These are phyloP conservation scores for Watsonalla cultraria DNA, from an alignment of 2,888 invertebrate species.

Conservation along the genomic window DNA sequence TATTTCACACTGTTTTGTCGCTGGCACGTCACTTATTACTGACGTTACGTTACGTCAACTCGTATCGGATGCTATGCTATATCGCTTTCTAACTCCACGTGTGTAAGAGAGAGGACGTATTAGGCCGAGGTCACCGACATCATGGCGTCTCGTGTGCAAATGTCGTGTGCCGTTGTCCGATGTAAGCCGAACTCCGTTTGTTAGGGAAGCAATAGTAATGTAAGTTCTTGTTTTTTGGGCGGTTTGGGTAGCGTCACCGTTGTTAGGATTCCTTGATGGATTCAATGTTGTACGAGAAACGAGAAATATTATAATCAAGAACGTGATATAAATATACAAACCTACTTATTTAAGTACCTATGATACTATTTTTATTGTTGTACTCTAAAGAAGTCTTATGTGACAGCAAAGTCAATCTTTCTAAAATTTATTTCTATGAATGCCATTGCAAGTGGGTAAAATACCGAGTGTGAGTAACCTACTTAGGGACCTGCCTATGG, in stretches of 20 bases:
- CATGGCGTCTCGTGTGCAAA: conserved; percentile 26
- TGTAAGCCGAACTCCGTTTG: conserved; percentile 22
- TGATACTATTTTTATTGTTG: too few species aligned
- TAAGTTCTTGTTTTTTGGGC: background rate
- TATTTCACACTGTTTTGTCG: conserved; percentile 36
- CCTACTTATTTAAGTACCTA: too few species aligned
- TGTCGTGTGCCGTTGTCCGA: conserved; percentile 16
- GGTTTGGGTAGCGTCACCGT: background rate
- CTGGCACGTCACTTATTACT: conserved; percentile 45
- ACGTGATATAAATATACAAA: too few species aligned
- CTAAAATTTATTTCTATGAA: too few species aligned
- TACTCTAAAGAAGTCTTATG: too few species aligned
- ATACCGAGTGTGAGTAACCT: too few species aligned
- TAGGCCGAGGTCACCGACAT: conserved; percentile 52
- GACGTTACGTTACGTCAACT: conserved; percentile 26
- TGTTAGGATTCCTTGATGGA: background rate
- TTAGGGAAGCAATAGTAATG: background rate
- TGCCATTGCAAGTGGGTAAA: too few species aligned
- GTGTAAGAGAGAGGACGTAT: conserved; percentile 27
- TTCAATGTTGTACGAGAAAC: too few species aligned
- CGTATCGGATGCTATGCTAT: conserved; percentile 44
- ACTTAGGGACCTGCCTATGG: too few species aligned
- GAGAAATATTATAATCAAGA: too few species aligned
- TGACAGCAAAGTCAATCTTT: too few species aligned
- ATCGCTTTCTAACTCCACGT: conserved; percentile 14